Percentiles rank a stretch among this genome's conserved stretches.
Conservation (phyloP, 2,113 vertebrate species). For the Poeciliopsis occidentalis region DNA sequence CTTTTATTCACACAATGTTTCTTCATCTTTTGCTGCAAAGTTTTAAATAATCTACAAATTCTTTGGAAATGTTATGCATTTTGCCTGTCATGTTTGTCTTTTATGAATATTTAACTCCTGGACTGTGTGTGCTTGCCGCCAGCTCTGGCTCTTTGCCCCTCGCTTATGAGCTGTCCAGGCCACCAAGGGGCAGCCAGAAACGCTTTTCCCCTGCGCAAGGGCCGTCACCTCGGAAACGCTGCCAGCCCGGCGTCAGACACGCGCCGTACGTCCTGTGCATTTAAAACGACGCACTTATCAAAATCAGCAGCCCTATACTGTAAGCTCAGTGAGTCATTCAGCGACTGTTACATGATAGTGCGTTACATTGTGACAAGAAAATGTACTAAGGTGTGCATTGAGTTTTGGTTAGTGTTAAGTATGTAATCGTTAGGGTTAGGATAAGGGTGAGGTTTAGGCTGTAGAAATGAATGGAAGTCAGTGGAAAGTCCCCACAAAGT, state of each 20-base stretch:
- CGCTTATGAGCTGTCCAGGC: constrained; percentile 43
- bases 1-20: background rate
- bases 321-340: constrained; percentile 4
- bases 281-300: constrained; percentile 31
- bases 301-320: constrained; percentile 12
- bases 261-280: constrained; percentile 23
- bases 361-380: constrained; percentile 12
- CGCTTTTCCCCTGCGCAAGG: constrained; percentile 28
- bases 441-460: too few species aligned
- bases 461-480: too few species aligned
- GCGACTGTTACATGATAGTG: constrained; percentile 1
- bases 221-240: constrained; percentile 35
- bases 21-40: background rate
- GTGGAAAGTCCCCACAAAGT: too few species aligned
- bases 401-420: too few species aligned
- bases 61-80: constrained; percentile 6
- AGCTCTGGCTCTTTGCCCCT: constrained; percentile 63
- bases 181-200: constrained; percentile 52
- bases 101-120: constrained; percentile 76
- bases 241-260: constrained; percentile 24
- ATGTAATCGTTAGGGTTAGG: too few species aligned
- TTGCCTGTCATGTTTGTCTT: constrained; percentile 38
- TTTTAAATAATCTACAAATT: constrained; percentile 1
- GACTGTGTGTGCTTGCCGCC: constrained; percentile 44
- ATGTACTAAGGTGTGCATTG: background rate